Percentiles rank a stretch among this genome's conserved stretches.
These are phyloP conservation scores for Neoascia interrupta DNA, from an alignment of 2,888 invertebrate species.

Conservation along the genomic window DNA sequence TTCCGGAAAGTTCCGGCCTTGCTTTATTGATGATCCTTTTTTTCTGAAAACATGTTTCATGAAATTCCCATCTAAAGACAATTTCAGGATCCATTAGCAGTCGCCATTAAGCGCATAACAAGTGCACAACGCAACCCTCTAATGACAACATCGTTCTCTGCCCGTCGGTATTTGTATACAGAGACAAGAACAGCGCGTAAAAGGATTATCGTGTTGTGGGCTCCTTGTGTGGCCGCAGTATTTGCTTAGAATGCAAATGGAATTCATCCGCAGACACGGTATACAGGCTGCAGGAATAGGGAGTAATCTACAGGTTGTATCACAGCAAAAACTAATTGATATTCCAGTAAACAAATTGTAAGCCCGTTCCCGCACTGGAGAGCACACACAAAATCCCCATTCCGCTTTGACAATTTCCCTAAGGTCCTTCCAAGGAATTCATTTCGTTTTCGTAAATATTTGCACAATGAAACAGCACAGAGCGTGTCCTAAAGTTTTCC, in stretches of 20 bases:
- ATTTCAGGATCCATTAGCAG: no score
- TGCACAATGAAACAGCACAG: conserved; percentile 19
- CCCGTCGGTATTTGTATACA: no score
- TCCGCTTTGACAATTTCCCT: conserved; percentile 1
- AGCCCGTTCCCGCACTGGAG: no score
- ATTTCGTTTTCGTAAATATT: conserved; percentile 61
- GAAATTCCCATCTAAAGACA: no score
- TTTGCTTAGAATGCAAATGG: conserved; percentile 56
- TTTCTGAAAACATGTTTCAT: no score
- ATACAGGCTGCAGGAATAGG: no score
- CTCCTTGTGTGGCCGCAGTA: conserved; percentile 41
- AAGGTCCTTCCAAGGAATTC: conserved; percentile 33
- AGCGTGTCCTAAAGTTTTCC: conserved; percentile 22
- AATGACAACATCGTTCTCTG: no score
- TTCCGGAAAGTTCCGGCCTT: no score
- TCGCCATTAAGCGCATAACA: no score
- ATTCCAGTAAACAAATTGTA: conserved; percentile 58
- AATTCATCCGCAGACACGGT: conserved; percentile 22
- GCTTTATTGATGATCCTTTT: no score
- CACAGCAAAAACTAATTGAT: conserved; percentile 44
- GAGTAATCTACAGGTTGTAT: conserved; percentile 24
- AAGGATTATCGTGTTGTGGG: conserved; percentile 56
- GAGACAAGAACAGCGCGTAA: conserved; percentile 42
- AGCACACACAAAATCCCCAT: conserved; percentile 39
- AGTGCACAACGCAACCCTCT: no score